Base-by-base conservation (phyloP, 1,140 invertebrate species). In the Achroia grisella region DNA sequence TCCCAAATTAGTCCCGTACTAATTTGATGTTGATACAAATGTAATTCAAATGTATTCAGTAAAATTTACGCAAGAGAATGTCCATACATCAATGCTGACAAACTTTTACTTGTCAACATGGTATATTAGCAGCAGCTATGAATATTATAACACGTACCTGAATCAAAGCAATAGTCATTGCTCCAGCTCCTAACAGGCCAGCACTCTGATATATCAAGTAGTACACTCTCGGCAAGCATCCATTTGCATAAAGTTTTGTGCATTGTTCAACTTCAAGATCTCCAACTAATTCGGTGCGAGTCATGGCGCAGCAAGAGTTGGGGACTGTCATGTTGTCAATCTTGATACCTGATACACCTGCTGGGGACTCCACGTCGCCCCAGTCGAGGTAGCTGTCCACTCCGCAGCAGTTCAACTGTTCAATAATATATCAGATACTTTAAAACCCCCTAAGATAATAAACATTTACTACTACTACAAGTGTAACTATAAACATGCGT, bases 81-180 rank as follows among this genome's bases (percentile, higher is more conserved):
- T n/a, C n/a, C n/a, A n/a, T n/a, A n/a, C n/a, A n/a, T n/a, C n/a
- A n/a, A n/a, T n/a, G n/a, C n/a, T n/a, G n/a, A n/a, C n/a, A n/a
- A n/a, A n/a, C n/a, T n/a, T n/a, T n/a, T n/a, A n/a, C n/a, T n/a
- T n/a, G n/a, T n/a, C n/a, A n/a, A n/a, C n/a, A n/a, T n/a, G n/a
- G n/a, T n/a, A n/a, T n/a, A n/a, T n/a, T n/a, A n/a, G n/a, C n/a
- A n/a, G n/a, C n/a, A n/a, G n/a, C 17, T 23, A 23, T 3, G 6
- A 23, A 23, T 23, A 6, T 23, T 23, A 23, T 23, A 23, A 23
- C 17, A 37, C 45, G 12, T 43, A 93, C 92, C 88, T 93, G 93
- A 62, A 95, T 91, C 62, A 94, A 90, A 28, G 93, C 91, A 52
- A 96, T 93, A 9, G 93, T 93, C 52, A 94, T 87, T 14, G 93